Percentiles rank a stretch among this genome's conserved stretches.
phyloP scores from a whole-genome alignment of 1,140 invertebrate species.

The Drosophila jambulina region DNA sequence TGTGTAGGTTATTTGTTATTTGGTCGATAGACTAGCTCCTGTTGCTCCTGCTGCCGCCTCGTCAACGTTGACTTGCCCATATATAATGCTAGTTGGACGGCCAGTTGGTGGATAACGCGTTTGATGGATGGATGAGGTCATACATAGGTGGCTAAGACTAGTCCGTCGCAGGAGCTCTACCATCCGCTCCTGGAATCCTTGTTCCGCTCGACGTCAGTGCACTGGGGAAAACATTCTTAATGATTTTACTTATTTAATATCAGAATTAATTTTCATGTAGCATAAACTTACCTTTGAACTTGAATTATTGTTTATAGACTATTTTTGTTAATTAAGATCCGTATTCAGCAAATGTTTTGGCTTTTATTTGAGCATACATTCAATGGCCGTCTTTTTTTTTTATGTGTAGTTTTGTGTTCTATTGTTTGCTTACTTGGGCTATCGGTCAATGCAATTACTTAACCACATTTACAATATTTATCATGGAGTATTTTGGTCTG shows the following conservation, averaged over 20 bases:
- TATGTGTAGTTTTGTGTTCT: slow-evolving; percentile 3
- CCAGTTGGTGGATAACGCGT: slow-evolving; percentile 35
- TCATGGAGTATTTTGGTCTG: slow-evolving; percentile 20
- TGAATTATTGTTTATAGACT: background rate
- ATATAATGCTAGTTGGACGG: slow-evolving; percentile 40
- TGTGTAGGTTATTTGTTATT: slow-evolving; percentile 52
- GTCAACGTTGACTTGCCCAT: slow-evolving; percentile 42
- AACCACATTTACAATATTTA: slow-evolving; percentile 42
- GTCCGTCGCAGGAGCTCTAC: background rate
- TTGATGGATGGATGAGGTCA: slow-evolving; percentile 51
- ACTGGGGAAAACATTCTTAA: background rate
- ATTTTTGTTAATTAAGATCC: no score
- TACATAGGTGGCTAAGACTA: slow-evolving; percentile 27
- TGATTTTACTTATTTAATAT: background rate
- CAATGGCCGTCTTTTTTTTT: background rate
- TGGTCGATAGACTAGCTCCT: slow-evolving; percentile 62
- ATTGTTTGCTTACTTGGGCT: slow-evolving; percentile 32
- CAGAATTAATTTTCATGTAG: background rate
- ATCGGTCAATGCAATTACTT: slow-evolving; percentile 64
- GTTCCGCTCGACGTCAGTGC: background rate
- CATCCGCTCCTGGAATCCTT: background rate
- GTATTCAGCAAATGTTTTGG: no score
- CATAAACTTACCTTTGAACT: background rate
- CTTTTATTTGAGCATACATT: background rate
- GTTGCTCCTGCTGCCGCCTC: slow-evolving; percentile 40